These are phyloP conservation scores for Drosophila nikananu DNA, from an alignment of 1,140 invertebrate genomes.

Conservation along the genomic window DNA sequence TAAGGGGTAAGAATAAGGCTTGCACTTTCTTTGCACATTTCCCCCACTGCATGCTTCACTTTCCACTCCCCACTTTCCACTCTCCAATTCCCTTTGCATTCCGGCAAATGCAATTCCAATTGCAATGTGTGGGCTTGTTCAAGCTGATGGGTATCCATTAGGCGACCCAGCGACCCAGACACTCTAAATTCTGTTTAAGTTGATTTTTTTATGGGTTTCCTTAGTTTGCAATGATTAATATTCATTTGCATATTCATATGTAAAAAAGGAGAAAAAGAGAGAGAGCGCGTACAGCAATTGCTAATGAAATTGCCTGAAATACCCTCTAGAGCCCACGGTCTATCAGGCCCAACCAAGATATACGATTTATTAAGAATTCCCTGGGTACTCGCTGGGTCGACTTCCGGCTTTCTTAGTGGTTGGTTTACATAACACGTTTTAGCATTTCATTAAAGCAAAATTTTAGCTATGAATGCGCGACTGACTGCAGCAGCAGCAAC, in stretches of 20 bases:
- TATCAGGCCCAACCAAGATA: background rate
- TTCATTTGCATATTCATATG: conserved; percentile 70
- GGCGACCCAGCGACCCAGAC: conserved; percentile 14
- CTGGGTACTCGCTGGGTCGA: conserved; percentile 17
- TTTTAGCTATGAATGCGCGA: conserved; percentile 59
- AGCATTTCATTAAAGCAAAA: conserved; percentile 71
- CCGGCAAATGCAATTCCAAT: background rate
- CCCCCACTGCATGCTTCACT: background rate
- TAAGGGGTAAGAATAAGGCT: background rate
- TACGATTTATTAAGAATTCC: conserved; percentile 1
- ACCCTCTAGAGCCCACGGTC: background rate
- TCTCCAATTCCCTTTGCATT: background rate
- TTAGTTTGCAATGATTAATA: conserved; percentile 72
- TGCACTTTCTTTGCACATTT: background rate
- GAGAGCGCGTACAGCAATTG: conserved; percentile 47
- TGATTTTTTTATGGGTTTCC: conserved; percentile 60
- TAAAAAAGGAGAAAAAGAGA: background rate
- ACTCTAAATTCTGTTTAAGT: conserved; percentile 33
- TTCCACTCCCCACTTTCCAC: background rate
- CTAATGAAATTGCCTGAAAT: conserved; percentile 59
- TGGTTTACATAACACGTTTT: conserved; percentile 75
- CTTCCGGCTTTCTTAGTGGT: no score
- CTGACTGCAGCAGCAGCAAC: conserved; percentile 16
- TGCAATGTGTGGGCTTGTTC: background rate
- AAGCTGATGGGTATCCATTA: conserved; percentile 17